A percentile compares a stretch with the other conserved stretches of the same genome.
phyloP scores from a whole-genome alignment of 2,888 invertebrate species.

The Macrostomum cliftonense region DNA sequence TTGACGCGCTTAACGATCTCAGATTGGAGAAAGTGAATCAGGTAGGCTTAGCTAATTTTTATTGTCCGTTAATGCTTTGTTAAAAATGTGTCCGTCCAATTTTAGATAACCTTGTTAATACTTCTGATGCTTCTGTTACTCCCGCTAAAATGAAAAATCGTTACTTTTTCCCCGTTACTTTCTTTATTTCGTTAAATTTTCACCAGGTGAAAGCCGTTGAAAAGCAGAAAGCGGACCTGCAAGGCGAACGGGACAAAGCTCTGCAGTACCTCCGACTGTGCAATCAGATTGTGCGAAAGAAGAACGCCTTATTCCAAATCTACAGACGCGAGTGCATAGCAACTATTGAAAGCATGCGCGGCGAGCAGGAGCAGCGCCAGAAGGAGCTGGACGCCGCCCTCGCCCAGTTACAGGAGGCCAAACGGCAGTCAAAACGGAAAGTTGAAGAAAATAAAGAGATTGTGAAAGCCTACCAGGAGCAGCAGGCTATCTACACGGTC shows the following conservation, averaged over 20 bases:
- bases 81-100: no score
- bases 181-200: no score
- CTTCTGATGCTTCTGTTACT: no score
- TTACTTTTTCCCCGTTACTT: no score
- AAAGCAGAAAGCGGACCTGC: slow-evolving; percentile 38
- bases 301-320: slow-evolving; percentile 52
- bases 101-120: no score
- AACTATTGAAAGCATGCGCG: slow-evolving; percentile 38
- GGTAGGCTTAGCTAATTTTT: no score
- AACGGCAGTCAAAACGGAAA: not conserved
- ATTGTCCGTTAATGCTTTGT: no score
- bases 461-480: slow-evolving; percentile 15
- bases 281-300: slow-evolving; percentile 52
- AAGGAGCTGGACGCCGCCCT: slow-evolving; percentile 2
- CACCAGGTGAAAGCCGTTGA: slow-evolving; percentile 53
- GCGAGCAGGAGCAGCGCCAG: slow-evolving; percentile 4
- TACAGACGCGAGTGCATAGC: slow-evolving; percentile 39
- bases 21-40: slow-evolving; percentile 27
- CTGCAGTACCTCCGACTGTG: slow-evolving; percentile 54
- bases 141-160: no score
- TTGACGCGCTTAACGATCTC: slow-evolving; percentile 38
- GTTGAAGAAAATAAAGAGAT: slow-evolving; percentile 1
- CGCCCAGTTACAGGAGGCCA: slow-evolving; percentile 5
- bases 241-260: slow-evolving; percentile 37
- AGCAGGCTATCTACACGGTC: slow-evolving; percentile 24